Evolutionary conservation across 92 coral and sea anemone genomes (phyloP).

Genomic region (Epizoanthus scotinus): DNA sequence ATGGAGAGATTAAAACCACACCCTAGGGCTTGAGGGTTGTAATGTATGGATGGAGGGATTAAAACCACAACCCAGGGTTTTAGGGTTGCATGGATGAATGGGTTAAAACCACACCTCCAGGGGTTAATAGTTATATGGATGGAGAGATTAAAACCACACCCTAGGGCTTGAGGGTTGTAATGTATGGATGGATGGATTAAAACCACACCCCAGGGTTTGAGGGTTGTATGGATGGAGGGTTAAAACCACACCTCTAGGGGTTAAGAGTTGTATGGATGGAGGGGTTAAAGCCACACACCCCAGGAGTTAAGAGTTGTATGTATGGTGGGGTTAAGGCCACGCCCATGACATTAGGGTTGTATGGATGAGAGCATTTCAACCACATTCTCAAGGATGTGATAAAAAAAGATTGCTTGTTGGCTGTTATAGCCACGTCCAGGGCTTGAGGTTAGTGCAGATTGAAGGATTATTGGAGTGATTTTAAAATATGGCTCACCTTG

Average conservation of each 20-base stretch:
- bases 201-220: not conserved
- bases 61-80: no score
- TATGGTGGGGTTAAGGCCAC: not conserved
- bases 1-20: no score
- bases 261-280: not conserved
- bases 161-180: not conserved
- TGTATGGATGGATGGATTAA: not conserved
- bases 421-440: not conserved
- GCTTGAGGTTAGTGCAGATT: not conserved
- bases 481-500: not conserved
- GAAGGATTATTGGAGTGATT: no score
- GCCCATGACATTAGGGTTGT: not conserved
- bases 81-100: not conserved
- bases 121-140: not conserved
- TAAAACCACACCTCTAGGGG: not conserved
- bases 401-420: not conserved
- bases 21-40: no score
- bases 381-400: not conserved
- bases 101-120: not conserved
- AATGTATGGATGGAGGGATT: no score
- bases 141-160: not conserved
- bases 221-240: not conserved
- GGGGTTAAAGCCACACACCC: constrained; percentile 9
- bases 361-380: not conserved
- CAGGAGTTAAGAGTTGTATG: not conserved